Percentiles rank a stretch among this genome's conserved stretches.
phyloP scores from a whole-genome alignment of 1,140 invertebrate genomes.

The Vanessa tameamea region DNA sequence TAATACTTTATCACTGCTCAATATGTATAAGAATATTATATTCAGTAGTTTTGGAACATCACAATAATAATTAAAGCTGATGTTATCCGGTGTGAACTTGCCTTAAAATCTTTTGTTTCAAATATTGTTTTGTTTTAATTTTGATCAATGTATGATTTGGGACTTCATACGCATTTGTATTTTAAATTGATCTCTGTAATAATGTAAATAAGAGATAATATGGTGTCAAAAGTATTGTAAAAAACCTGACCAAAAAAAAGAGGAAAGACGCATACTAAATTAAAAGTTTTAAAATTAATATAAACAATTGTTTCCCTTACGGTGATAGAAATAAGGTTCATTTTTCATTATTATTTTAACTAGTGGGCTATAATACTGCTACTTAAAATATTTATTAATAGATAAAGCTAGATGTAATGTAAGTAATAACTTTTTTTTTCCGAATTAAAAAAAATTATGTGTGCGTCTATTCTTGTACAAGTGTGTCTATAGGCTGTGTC shows the following conservation, averaged over 20 bases:
- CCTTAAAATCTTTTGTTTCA: slow-evolving; percentile 13
- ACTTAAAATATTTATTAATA: neutral
- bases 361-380: slow-evolving; percentile 7
- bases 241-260: slow-evolving; percentile 12
- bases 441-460: slow-evolving; percentile 6
- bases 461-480: slow-evolving; percentile 18
- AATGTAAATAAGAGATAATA: slow-evolving; percentile 34
- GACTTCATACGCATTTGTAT: slow-evolving; percentile 26
- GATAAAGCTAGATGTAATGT: slow-evolving; percentile 2
- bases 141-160: slow-evolving; percentile 24
- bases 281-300: neutral
- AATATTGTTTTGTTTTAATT: slow-evolving; percentile 10
- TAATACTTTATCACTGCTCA: too few relatives aligned
- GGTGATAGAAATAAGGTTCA: neutral
- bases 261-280: slow-evolving; percentile 17
- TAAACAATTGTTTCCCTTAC: neutral
- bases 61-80: neutral
- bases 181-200: slow-evolving; percentile 28
- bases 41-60: neutral
- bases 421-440: neutral
- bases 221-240: slow-evolving; percentile 19
- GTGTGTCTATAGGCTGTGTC: slow-evolving; percentile 44
- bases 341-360: neutral
- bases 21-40: too few relatives aligned
- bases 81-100: neutral